These are phyloP conservation scores for Ascidia mentula DNA, from an alignment of 23 tunicate species.

Conservation along the genomic window DNA sequence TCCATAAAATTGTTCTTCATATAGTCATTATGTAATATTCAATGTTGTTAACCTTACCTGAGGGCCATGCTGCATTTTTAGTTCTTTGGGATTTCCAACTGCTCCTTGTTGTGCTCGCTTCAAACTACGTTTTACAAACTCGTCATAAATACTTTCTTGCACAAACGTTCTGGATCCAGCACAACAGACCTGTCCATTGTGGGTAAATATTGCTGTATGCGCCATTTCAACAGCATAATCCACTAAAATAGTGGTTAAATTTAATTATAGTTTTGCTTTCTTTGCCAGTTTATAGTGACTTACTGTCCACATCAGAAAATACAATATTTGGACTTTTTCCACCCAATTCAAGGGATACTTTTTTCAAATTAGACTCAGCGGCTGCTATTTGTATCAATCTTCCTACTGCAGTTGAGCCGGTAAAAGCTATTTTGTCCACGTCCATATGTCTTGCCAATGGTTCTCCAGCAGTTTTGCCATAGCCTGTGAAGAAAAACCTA, in stretches of 20 bases:
- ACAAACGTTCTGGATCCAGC: slow-evolving; percentile 60
- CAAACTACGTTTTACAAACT: slow-evolving; percentile 45
- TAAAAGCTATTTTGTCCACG: slow-evolving; percentile 60
- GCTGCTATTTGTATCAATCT: slow-evolving; percentile 43
- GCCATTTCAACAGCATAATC: slow-evolving; percentile 57
- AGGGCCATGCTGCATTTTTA: slow-evolving; percentile 39
- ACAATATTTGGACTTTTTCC: slow-evolving; percentile 59
- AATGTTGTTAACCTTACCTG: no score
- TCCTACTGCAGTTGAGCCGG: slow-evolving; percentile 50
- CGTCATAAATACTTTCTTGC: slow-evolving; percentile 64
- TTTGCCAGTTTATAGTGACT: background rate
- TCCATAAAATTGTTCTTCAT: background rate
- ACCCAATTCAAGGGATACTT: slow-evolving; percentile 48
- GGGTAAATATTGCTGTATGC: slow-evolving; percentile 26
- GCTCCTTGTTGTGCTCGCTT: slow-evolving; percentile 27
- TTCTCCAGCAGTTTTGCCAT: slow-evolving; percentile 39
- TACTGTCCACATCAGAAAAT: slow-evolving; percentile 46
- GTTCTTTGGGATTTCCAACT: slow-evolving; percentile 26
- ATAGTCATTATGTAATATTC: background rate
- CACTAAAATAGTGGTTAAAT: slow-evolving; percentile 14
- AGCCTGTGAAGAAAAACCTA: no score
- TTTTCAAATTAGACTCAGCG: slow-evolving; percentile 52
- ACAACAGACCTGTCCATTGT: slow-evolving; percentile 58
- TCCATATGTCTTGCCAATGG: slow-evolving; percentile 49
- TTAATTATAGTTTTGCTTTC: background rate